Conservation (phyloP, 2,113 vertebrate genomes). For the Eulemur rufifrons region DNA sequence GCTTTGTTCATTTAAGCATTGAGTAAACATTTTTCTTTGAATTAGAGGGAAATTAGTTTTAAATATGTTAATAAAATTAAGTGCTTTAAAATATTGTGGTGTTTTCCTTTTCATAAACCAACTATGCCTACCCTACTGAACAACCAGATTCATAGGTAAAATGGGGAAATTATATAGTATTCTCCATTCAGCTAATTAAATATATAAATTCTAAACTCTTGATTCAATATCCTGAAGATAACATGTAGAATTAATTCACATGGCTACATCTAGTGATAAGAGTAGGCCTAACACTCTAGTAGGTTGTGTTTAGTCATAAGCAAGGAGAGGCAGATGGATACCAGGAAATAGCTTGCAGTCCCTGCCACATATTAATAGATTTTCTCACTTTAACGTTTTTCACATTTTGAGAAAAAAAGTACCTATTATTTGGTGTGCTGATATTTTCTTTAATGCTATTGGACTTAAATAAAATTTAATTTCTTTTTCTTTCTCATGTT, state of each 20-base stretch:
- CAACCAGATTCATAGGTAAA: neutral
- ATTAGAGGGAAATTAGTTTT: neutral
- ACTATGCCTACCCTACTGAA: neutral
- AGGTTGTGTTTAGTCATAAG: neutral
- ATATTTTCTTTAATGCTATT: neutral
- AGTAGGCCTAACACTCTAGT: neutral
- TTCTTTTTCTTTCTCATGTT: neutral
- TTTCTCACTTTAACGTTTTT: neutral
- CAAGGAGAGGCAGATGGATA: fast-evolving
- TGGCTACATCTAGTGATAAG: neutral
- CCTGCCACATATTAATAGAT: neutral
- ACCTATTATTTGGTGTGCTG: neutral
- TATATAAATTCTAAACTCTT: neutral
- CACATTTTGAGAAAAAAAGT: neutral
- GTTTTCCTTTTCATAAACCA: neutral
- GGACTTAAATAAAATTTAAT: neutral
- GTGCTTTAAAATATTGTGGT: neutral
- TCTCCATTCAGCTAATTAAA: neutral
- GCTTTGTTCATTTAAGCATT: neutral
- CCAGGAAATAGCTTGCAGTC: neutral
- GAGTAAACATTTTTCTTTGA: neutral
- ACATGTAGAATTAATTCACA: neutral
- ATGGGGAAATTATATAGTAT: neutral
- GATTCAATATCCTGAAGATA: neutral
- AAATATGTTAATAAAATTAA: neutral